Percentiles rank a stretch among this genome's conserved stretches.
These are phyloP conservation scores for Drusus annulatus DNA, from an alignment of 1,140 invertebrate genomes.

Conservation along the genomic window DNA sequence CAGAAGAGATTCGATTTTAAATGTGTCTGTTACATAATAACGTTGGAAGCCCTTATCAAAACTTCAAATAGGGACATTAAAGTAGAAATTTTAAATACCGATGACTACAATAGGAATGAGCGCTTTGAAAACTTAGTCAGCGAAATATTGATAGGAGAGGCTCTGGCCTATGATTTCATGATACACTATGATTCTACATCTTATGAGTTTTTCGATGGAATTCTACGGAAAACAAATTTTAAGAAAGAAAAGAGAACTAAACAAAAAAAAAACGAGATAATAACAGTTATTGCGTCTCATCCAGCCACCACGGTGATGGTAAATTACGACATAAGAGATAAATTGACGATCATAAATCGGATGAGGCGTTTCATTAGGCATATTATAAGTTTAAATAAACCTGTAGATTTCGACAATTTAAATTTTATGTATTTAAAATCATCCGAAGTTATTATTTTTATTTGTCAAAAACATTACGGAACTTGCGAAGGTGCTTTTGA, in stretches of 20 bases:
- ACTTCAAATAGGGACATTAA: too few species aligned
- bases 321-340: not conserved
- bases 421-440: not conserved
- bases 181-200: conserved; percentile 11
- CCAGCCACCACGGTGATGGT: not conserved
- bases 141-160: not conserved
- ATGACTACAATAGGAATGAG: not conserved
- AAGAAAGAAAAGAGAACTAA: not conserved
- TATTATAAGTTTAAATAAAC: not conserved
- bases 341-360: not conserved
- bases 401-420: not conserved
- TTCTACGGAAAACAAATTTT: not conserved
- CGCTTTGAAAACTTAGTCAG: not conserved
- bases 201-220: not conserved
- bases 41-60: not conserved
- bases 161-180: not conserved
- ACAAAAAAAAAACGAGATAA: too few species aligned
- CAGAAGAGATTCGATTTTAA: too few species aligned
- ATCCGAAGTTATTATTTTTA: not conserved
- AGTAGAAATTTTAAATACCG: not conserved
- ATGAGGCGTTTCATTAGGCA: not conserved
- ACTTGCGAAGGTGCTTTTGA: not conserved
- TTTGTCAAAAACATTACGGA: conserved; percentile 8
- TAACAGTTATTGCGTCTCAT: not conserved
- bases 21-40: too few species aligned